phyloP scores from a whole-genome alignment of 2,888 invertebrate species.

The Plagodis dolabraria region DNA sequence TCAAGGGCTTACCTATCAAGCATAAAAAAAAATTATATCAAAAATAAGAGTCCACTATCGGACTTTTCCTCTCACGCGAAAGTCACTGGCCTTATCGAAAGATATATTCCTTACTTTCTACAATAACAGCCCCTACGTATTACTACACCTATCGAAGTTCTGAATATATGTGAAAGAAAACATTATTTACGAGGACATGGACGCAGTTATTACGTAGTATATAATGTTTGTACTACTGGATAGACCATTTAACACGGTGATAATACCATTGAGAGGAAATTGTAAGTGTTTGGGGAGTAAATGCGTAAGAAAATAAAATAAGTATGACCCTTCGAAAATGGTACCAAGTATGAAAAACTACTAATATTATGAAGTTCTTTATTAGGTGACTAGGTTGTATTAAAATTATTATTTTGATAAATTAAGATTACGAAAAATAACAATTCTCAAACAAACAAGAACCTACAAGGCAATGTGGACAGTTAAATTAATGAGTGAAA shows the following conservation, averaged over 20 bases:
- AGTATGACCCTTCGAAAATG: too few species aligned
- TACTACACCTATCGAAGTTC: slow-evolving; percentile 23
- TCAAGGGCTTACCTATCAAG: too few species aligned
- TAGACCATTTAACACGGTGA: slow-evolving; percentile 44
- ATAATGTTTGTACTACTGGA: slow-evolving; percentile 49
- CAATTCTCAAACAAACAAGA: too few species aligned
- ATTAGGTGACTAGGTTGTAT: too few species aligned
- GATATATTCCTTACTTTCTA: slow-evolving; percentile 4
- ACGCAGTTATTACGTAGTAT: slow-evolving; percentile 51
- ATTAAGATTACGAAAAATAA: too few species aligned
- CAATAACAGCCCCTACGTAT: slow-evolving; percentile 17
- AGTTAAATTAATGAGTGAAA: too few species aligned
- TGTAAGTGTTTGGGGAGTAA: slow-evolving; percentile 4
- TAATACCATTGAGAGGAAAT: slow-evolving; percentile 2
- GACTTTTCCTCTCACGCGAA: not conserved
- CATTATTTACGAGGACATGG: slow-evolving; percentile 38
- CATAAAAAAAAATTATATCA: too few species aligned
- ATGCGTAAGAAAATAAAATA: not conserved
- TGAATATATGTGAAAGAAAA: slow-evolving; percentile 33
- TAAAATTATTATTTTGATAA: too few species aligned
- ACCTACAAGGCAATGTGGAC: too few species aligned
- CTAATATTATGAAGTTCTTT: too few species aligned
- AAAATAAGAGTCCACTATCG: too few species aligned
- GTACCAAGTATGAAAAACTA: not conserved
- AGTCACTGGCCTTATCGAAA: slow-evolving; percentile 1